Conservation (phyloP, 2,888 invertebrate genomes). For the Petrolisthes cinctipes region DNA sequence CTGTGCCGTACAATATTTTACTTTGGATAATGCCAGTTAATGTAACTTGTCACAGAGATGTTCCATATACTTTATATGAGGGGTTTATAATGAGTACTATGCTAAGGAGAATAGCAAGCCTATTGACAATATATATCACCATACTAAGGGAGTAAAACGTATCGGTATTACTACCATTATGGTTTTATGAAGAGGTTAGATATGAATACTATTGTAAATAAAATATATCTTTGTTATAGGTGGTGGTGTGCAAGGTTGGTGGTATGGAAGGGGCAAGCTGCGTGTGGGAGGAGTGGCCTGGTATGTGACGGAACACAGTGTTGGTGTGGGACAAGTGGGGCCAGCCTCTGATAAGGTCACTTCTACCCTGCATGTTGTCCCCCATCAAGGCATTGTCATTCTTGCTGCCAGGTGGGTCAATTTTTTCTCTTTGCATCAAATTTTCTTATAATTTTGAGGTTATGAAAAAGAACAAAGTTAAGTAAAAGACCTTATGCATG, state of each 20-base stretch:
- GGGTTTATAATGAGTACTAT: too few relatives aligned
- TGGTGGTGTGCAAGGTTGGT: constrained; percentile 28
- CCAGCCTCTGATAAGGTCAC: constrained; percentile 46
- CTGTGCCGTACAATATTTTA: too few relatives aligned
- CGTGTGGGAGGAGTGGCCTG: constrained; percentile 46
- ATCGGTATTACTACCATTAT: too few relatives aligned
- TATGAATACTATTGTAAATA: neutral
- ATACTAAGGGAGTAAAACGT: too few relatives aligned
- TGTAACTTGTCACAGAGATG: too few relatives aligned
- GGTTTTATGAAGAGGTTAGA: too few relatives aligned
- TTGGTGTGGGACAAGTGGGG: constrained; percentile 51
- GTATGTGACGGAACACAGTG: constrained; percentile 52
- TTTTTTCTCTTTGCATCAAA: neutral
- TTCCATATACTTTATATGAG: too few relatives aligned
- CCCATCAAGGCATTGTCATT: constrained; percentile 63
- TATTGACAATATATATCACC: too few relatives aligned
- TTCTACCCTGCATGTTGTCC: constrained; percentile 53
- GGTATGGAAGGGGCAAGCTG: constrained; percentile 35
- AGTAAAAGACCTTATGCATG: too few relatives aligned
- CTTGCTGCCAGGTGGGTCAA: constrained; percentile 55
- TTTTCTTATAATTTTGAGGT: neutral
- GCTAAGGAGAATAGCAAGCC: too few relatives aligned
- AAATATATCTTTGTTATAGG: neutral
- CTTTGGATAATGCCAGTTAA: too few relatives aligned
- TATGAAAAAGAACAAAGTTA: too few relatives aligned